Base-by-base conservation (phyloP, 2,113 vertebrate species). In the Sander lucioperca region DNA sequence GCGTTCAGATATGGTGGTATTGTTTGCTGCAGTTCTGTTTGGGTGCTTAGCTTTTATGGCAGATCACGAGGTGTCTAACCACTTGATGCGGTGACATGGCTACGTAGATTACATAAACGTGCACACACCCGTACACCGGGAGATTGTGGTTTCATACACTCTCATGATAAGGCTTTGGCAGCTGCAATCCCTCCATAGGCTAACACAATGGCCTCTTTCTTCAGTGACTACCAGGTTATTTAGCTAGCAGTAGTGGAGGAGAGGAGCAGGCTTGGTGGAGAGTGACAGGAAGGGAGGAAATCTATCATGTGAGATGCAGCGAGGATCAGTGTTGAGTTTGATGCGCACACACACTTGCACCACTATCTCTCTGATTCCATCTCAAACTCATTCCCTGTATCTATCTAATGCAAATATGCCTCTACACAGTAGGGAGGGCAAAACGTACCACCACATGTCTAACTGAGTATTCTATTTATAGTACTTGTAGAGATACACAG, bases 341-440 rank as follows among this genome's bases (percentile, higher is more conserved):
- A 81, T 79, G 72, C 82, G 72, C 84, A 45, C 88, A 79, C 73
- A 67, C 76, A 65, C 58, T 57, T 73, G 57, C 61, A 21, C 25
- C 27, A 19, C 76, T 86, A 91, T 91, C 89, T 80, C 39, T 61
- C 63, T 9, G 73, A 86, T 87, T 87, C 74, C 65, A 91, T 92
- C 89, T 84, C 64, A 83, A 89, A 88, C 90, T 86, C 91, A 91
- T 94, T 92, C 86, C 88, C 85, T 91, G 91, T 92, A 93, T 94
- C 91, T 89, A 25, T 66, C 77, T 84, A 67, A 93, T 92, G 89
- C 87, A 92, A 91, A 93, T 88, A 66, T 19, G 36, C 59, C 48
- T 70, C 77, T 59, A 83, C 80, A 59, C 72, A 79, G 62, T 39
- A 53, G 75, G 66, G 74, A 85, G 64, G 83, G 72, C 61, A 74